These are phyloP conservation scores for Zelostemma sp. DNA, from an alignment of 1,140 invertebrate species.

Conservation along the genomic window DNA sequence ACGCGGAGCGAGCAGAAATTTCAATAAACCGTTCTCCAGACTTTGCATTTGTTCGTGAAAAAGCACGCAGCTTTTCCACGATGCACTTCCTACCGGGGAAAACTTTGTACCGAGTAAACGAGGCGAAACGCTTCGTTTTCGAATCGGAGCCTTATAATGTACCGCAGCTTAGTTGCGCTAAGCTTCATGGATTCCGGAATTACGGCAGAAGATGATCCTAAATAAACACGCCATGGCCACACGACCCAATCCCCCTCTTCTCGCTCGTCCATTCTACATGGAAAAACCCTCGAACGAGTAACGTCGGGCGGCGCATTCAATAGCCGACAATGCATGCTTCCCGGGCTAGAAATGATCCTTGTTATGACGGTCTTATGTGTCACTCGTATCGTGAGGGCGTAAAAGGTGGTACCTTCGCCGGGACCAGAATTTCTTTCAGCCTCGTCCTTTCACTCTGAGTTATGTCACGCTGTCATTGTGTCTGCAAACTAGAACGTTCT, in stretches of 20 bases:
- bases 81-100: no score
- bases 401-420: constrained; percentile 48
- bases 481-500: no score
- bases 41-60: no score
- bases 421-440: constrained; percentile 31
- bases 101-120: no score
- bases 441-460: constrained; percentile 17
- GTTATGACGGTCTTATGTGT: constrained; percentile 35
- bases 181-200: constrained; percentile 37
- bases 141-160: no score
- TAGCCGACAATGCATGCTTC: constrained; percentile 39
- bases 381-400: constrained; percentile 43
- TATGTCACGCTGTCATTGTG: constrained; percentile 41
- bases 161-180: constrained; percentile 4
- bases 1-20: neutral
- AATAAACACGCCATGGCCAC: constrained; percentile 61
- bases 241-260: constrained; percentile 57
- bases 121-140: neutral
- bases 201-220: constrained; percentile 58
- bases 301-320: constrained; percentile 40
- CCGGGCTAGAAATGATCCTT: constrained; percentile 23
- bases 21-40: no score
- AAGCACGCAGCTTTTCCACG: no score
- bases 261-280: constrained; percentile 22
- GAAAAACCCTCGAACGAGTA: constrained; percentile 49